phyloP scores from a whole-genome alignment of 2,888 invertebrate species.

The Phengaris alcon region DNA sequence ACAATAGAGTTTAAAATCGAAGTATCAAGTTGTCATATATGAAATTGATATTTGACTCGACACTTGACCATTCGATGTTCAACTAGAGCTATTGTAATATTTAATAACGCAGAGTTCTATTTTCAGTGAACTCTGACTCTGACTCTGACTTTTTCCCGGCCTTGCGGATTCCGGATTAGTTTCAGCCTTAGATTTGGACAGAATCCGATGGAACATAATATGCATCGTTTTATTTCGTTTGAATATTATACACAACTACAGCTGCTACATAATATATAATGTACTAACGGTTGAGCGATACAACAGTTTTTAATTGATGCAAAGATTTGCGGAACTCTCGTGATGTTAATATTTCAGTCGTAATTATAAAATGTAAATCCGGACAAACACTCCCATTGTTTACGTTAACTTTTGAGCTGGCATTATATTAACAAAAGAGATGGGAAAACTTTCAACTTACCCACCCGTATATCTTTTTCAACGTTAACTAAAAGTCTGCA shows the following conservation, averaged over 20 bases:
- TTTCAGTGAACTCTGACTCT: too few species aligned
- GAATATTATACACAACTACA: background rate
- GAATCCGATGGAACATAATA: too few species aligned
- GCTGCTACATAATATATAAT: background rate
- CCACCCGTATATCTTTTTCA: conserved; percentile 18
- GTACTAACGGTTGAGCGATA: background rate
- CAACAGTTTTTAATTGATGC: conserved; percentile 4
- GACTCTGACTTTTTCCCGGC: too few species aligned
- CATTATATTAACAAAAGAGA: conserved; percentile 38
- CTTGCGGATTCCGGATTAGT: too few species aligned
- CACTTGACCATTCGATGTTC: too few species aligned
- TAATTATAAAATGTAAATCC: conserved; percentile 37
- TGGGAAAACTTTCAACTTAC: conserved; percentile 23
- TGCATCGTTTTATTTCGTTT: background rate
- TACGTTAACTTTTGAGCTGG: conserved; percentile 33
- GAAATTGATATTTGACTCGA: too few species aligned
- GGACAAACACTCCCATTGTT: conserved; percentile 34
- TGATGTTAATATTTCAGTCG: conserved; percentile 26
- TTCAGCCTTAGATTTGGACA: too few species aligned
- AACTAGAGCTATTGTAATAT: too few species aligned
- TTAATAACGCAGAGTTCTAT: too few species aligned
- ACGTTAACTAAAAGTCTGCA: conserved; percentile 3
- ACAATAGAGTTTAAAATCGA: too few species aligned
- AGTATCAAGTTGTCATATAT: too few species aligned
- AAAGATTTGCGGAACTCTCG: conserved; percentile 15